Evolutionary conservation across 2,888 invertebrate genomes (phyloP), one percentile per base, ranked within the genome.

Genomic region (Clusia tigrina): DNA sequence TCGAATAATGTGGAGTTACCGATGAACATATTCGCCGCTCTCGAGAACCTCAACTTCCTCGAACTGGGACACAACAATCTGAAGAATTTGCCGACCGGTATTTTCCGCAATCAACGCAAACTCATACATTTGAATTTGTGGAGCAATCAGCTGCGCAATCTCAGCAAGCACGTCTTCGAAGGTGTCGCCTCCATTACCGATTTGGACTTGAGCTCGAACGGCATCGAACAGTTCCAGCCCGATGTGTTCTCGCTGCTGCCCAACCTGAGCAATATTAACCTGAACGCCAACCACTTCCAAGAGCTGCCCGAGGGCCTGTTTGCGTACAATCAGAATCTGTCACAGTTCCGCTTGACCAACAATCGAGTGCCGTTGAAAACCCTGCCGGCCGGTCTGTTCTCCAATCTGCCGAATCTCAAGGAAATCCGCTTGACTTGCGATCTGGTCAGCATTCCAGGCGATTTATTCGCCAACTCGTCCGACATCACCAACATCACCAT

Each of bases 51-150:
- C 38, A 85, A 87, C 69, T 85, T 86, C 60, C 84, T 92, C 58
- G 90, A 91, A 80, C 83, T 91, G 71, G 89, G 89, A 54, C 86
- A 87, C 73, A 92, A 92, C 78, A 86, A 88, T 63, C 83, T 93
- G 73, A 85, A 85, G 53, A 83, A 85, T 71, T 84, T 92, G 73
- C 87, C 88, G 37, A 84, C 86, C 1, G 87, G 86, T 62, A 82
- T 89, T 60, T 91, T 92, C 78, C 84, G 86, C 37, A 87, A 88
- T 78, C 85, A 89, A 70, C 85, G 84, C 58, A 86, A 87, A 69
- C 79, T 92, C 63, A 82, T 84, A 60, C 85, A 88, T 54, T 82
- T 93, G 58, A 89, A 90, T 71, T 79, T 93, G 32, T 90, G 90
- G 88, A 86, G 87, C 71, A 93, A 92, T 77, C 86, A 87, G 70